Conservation (phyloP, 2,888 invertebrate genomes). For the Glaucopsyche alexis region DNA sequence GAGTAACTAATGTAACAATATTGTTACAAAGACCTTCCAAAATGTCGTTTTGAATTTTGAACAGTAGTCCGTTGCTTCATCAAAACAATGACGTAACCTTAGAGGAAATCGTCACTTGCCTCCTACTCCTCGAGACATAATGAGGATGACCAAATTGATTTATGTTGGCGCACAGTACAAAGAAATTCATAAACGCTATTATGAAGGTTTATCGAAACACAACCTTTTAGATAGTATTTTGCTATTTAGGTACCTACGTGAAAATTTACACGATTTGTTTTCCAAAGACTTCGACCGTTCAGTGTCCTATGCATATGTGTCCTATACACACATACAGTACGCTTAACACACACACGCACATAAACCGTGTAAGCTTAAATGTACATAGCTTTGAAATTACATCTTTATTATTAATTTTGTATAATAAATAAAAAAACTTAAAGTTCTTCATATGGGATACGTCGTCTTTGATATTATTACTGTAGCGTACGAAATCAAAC, state of each 20-base stretch:
- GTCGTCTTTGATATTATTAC: no score
- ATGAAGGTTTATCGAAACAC: not conserved
- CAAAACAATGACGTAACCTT: constrained; percentile 65
- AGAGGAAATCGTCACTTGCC: constrained; percentile 72
- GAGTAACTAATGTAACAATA: not conserved
- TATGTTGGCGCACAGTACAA: constrained; percentile 14
- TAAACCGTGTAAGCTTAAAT: no score
- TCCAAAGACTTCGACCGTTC: not conserved
- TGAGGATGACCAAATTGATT: constrained; percentile 48
- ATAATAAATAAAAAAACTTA: no score
- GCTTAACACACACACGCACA: no score
- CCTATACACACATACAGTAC: no score
- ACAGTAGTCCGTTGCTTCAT: constrained; percentile 52
- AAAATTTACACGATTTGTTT: not conserved
- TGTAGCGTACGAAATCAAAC: no score
- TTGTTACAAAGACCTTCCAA: not conserved
- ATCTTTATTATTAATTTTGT: no score
- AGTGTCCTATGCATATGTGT: no score
- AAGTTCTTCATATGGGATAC: no score
- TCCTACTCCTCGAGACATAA: constrained; percentile 35
- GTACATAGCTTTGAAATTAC: no score
- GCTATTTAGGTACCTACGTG: not conserved
- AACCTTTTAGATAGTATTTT: not conserved
- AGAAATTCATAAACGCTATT: constrained; percentile 3
- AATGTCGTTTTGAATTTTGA: constrained; percentile 44